phyloP scores from a whole-genome alignment of 2,888 invertebrate genomes.

The Gastracanthus pulcherrimus region DNA sequence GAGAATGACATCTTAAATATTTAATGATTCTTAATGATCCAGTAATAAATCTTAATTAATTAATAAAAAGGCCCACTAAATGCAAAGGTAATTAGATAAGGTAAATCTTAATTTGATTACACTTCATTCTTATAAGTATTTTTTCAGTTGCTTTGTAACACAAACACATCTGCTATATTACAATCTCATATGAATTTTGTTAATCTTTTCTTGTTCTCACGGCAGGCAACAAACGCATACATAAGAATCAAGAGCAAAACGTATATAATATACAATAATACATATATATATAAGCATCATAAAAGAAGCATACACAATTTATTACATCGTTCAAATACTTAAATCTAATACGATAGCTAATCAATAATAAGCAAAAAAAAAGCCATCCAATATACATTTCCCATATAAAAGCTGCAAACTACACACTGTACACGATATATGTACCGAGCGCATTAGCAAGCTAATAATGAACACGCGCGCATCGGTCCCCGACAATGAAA shows the following conservation, averaged over 20 bases:
- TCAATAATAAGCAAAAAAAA: slow-evolving; percentile 36
- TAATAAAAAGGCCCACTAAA: too few relatives aligned
- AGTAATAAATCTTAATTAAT: too few relatives aligned
- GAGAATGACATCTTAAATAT: too few relatives aligned
- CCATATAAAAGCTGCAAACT: not conserved
- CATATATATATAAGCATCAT: not conserved
- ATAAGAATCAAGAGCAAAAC: not conserved
- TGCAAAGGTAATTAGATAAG: too few relatives aligned
- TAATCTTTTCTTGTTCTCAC: not conserved
- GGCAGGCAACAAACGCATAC: not conserved
- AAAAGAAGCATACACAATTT: slow-evolving; percentile 20
- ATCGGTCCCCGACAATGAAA: slow-evolving; percentile 27
- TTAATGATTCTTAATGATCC: too few relatives aligned
- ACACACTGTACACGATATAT: not conserved
- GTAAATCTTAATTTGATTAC: too few relatives aligned
- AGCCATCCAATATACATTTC: not conserved
- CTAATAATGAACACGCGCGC: slow-evolving; percentile 53
- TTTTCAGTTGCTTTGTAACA: not conserved
- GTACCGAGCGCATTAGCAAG: slow-evolving; percentile 39
- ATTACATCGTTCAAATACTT: slow-evolving; percentile 25
- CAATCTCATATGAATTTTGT: slow-evolving; percentile 32
- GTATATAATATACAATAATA: not conserved
- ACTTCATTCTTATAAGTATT: too few relatives aligned
- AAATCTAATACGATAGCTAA: slow-evolving; percentile 12
- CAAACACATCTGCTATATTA: not conserved